Conservation (phyloP, 2,113 vertebrate species). For the Oceanites oceanicus region DNA sequence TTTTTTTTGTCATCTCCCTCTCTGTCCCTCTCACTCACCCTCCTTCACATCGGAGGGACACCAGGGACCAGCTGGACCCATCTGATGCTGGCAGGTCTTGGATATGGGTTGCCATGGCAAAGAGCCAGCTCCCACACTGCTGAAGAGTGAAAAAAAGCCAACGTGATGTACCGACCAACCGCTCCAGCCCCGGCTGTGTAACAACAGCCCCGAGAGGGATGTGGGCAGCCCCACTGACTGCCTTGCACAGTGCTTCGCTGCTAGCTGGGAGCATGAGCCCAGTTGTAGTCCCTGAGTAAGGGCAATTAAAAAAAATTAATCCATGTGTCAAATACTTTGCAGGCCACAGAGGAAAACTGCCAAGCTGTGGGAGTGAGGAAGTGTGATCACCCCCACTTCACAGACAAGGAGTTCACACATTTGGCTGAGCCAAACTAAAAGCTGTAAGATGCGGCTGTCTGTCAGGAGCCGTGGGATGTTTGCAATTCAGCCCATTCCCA, state of each 20-base stretch:
- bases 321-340: neutral
- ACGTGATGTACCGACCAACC: fast-evolving
- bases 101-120: neutral
- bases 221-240: fast-evolving
- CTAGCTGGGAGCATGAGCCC: neutral
- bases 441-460: neutral
- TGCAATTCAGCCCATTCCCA: neutral
- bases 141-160: neutral
- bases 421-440: neutral
- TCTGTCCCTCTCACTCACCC: neutral
- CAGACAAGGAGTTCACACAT: constrained; percentile 8
- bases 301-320: neutral
- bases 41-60: neutral
- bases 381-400: neutral
- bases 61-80: neutral
- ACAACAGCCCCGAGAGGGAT: neutral
- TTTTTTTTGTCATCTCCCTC: neutral
- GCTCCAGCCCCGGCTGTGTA: fast-evolving
- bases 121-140: neutral
- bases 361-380: constrained; percentile 5
- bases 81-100: neutral
- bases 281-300: neutral
- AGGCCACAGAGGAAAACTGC: neutral
- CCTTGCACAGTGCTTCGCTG: fast-evolving
- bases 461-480: neutral